Conservation (phyloP, 2,113 vertebrate genomes). For the Taurulus bubalis region DNA sequence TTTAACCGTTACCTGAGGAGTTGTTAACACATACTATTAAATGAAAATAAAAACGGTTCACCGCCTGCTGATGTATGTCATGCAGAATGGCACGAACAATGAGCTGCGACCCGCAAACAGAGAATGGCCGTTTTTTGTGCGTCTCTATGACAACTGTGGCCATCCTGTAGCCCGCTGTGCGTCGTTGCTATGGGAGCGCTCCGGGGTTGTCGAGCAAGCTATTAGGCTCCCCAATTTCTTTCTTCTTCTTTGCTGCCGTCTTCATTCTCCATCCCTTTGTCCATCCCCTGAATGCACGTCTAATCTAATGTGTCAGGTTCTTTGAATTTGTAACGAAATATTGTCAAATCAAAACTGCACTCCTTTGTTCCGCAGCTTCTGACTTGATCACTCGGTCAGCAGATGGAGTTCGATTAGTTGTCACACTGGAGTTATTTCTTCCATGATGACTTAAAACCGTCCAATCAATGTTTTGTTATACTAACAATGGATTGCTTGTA, state of each 20-base stretch:
- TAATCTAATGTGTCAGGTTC: too few species aligned
- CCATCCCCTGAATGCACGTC: neutral
- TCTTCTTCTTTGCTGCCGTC: neutral
- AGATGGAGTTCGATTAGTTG: neutral
- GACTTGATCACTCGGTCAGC: neutral
- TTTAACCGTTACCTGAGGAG: neutral
- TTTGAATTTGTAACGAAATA: too few species aligned
- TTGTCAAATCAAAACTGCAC: neutral
- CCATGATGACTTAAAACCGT: neutral
- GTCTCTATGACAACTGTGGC: constrained; percentile 74
- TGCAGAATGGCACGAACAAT: neutral
- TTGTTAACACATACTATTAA: neutral
- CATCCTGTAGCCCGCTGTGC: constrained; percentile 2
- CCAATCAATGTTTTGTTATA: neutral
- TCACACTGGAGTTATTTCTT: neutral
- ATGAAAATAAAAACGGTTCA: neutral
- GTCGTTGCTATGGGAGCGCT: constrained; percentile 65
- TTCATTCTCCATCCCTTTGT: neutral
- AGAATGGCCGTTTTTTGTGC: constrained; percentile 15
- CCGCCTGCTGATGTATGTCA: neutral
- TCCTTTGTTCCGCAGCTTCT: neutral
- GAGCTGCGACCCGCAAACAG: neutral
- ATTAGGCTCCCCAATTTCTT: constrained; percentile 13
- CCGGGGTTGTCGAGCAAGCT: constrained; percentile 17
- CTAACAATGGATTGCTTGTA: neutral